Conservation (phyloP, 2,888 invertebrate genomes). For the Nephrotoma appendiculata region DNA sequence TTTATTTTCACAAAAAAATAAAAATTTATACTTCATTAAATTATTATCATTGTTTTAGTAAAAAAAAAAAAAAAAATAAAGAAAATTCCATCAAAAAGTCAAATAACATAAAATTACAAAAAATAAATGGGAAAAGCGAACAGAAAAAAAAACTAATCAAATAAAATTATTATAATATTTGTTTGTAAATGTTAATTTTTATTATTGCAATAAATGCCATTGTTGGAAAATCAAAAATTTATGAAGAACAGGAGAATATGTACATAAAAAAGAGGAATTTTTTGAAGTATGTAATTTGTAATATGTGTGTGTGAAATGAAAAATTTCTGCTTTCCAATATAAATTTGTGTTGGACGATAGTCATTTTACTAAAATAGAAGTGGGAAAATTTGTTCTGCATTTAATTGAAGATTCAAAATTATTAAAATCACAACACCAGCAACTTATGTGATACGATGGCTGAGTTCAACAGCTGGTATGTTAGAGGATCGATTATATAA, state of each 20-base stretch:
- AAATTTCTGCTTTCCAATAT: neutral
- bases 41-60: neutral
- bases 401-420: no score
- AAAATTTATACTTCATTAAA: neutral
- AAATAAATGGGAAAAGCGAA: neutral
- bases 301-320: neutral
- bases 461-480: no score
- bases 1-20: neutral
- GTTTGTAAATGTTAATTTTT: neutral
- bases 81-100: neutral
- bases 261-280: neutral
- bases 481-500: no score
- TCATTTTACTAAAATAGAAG: no score
- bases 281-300: neutral
- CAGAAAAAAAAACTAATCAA: neutral
- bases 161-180: neutral
- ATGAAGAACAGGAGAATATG: neutral
- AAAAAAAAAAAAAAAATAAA: neutral
- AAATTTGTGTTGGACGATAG: no score
- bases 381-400: no score
- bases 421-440: no score
- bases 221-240: neutral
- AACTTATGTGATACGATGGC: no score
- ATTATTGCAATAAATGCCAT: neutral
- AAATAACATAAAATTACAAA: neutral